Percentiles rank a stretch among this genome's conserved stretches.
These are phyloP conservation scores for Eupleurogrammus muticus DNA, from an alignment of 2,797 vertebrate species.

Conservation along the genomic window DNA sequence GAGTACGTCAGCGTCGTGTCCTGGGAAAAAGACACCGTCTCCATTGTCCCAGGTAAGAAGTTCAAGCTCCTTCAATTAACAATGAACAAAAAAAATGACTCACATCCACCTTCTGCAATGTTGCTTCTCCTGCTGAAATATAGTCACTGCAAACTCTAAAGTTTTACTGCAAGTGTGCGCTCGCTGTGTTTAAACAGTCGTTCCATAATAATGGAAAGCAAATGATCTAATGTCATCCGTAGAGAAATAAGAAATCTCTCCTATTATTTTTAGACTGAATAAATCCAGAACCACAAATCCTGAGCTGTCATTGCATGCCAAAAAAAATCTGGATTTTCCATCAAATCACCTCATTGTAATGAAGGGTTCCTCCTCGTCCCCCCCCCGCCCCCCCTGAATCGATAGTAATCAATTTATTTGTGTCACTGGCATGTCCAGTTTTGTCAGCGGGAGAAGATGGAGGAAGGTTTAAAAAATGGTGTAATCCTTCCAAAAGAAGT, in stretches of 20 bases:
- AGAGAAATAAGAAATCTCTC: constrained; percentile 24
- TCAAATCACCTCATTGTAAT: not conserved
- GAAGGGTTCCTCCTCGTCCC: constrained; percentile 11
- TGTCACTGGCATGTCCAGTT: constrained; percentile 53
- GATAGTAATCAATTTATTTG: constrained; percentile 61
- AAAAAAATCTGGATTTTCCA: constrained; percentile 9
- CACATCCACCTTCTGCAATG: not conserved
- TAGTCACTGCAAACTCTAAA: not conserved
- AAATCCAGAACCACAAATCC: constrained; percentile 14
- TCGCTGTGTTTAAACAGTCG: constrained; percentile 43
- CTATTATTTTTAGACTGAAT: constrained; percentile 30
- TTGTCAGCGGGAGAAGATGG: constrained; percentile 50
- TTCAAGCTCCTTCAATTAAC: not conserved
- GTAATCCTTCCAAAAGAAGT: constrained; percentile 73
- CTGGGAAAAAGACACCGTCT: constrained; percentile 99
- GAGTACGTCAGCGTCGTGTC: constrained; percentile 98
- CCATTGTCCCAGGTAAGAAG: constrained; percentile 94
- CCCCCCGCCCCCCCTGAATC: constrained; percentile 37
- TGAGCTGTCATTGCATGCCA: not conserved
- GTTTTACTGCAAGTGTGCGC: constrained; percentile 27
- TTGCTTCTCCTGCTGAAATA: constrained; percentile 20
- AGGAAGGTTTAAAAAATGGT: constrained; percentile 43
- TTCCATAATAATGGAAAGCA: constrained; percentile 45
- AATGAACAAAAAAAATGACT: not conserved
- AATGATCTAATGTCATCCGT: constrained; percentile 39